Evolutionary conservation across 2,888 invertebrate genomes (phyloP), one percentile per base, ranked within the genome.

Genomic region (Dilophus febrilis): DNA sequence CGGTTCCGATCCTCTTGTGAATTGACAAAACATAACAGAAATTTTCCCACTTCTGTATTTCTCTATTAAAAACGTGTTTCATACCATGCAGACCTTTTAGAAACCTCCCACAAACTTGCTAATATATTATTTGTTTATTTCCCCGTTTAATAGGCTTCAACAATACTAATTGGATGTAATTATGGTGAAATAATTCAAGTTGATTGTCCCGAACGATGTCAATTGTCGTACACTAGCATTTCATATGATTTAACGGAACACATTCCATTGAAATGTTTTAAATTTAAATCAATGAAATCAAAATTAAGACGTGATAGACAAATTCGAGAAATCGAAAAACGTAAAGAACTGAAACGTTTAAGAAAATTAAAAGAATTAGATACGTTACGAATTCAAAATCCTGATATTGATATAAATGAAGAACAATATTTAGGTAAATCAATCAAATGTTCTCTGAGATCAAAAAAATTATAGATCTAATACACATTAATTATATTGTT

Each of bases 231-330:
- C n/a, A 66, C 70, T 40, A 55, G 54, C 42, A 48, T 65, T 42
- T 64, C 68, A 1, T 72, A 61, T 45, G 49, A 60, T 29, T 50
- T 71, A 32, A 32, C 22, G 6, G 41, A 51, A 1, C 46, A 59
- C 11, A 49, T 62, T 12, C 44, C 53, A n/a, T 48, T 59, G 1
- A 57, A 55, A 42, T 44, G 47, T 13, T 65, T 68, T 3, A 58
- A 60, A 40, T 77, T 77, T 49, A 57, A 56, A 10, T 71, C 74
- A 1, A 67, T 72, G 2, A 77, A 77, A 53, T 70, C 74, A 19
- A 62, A 63, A 39, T 70, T 76, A 42, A 54, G 68, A 3, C 57
- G 71, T 38, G 71, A 81, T 37, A 55, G 72, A n/a, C 66, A 71
- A 45, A 64, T 73, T 2, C 60, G 61, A 36, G 68, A 70, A 43